Evolutionary conservation across 1,140 invertebrate genomes (phyloP).

Genomic region (Ephestia elutella): DNA sequence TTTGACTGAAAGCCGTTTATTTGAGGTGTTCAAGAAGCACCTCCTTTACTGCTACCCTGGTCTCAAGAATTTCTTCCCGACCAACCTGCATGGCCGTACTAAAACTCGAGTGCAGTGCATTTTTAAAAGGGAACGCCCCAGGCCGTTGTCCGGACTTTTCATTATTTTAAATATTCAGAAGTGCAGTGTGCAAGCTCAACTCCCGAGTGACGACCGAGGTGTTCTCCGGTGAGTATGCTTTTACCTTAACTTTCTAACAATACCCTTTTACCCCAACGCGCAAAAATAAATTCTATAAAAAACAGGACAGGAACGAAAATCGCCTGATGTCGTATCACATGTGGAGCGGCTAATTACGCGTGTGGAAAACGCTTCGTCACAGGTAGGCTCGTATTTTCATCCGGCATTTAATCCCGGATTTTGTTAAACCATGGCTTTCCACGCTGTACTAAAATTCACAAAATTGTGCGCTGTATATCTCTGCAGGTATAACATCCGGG

Average conservation of each 20-base stretch:
- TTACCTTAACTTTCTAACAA: slow-evolving; percentile 16
- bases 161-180: slow-evolving; percentile 72
- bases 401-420: slow-evolving; percentile 15
- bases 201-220: slow-evolving; percentile 21
- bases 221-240: slow-evolving; percentile 41
- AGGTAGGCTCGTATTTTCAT: slow-evolving; percentile 18
- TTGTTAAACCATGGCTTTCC: slow-evolving; percentile 6
- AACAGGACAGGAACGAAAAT: not conserved
- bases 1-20: slow-evolving; percentile 24
- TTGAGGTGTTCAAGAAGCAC: slow-evolving; percentile 36
- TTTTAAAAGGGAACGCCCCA: slow-evolving; percentile 67
- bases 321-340: not conserved
- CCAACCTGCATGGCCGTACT: slow-evolving; percentile 61
- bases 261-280: too few relatives aligned
- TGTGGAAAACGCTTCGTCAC: slow-evolving; percentile 4
- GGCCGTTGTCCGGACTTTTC: slow-evolving; percentile 51
- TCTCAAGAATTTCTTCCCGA: slow-evolving; percentile 47
- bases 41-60: slow-evolving; percentile 52
- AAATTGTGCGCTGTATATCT: not conserved
- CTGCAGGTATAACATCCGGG: too few relatives aligned
- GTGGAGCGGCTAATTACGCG: slow-evolving; percentile 7
- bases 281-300: not conserved
- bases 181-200: slow-evolving; percentile 36
- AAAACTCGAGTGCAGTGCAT: slow-evolving; percentile 67
- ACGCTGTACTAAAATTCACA: not conserved